phyloP scores from a whole-genome alignment of 1,140 invertebrate species.

The Anoplophora glabripennis region DNA sequence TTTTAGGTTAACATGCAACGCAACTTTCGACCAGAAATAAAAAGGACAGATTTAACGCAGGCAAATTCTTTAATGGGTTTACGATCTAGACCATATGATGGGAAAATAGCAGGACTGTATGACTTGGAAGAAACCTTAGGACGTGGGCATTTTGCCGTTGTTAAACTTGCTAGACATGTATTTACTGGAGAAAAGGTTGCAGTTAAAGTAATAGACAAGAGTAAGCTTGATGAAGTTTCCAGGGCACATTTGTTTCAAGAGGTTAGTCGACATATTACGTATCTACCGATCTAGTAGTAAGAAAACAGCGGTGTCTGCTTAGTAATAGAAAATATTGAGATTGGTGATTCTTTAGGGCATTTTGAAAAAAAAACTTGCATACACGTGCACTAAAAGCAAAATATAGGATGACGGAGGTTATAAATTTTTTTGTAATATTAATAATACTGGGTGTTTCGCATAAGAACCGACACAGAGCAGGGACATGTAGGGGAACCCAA shows the following conservation, averaged over 20 bases:
- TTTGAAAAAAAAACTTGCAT: no score
- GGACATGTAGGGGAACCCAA: no score
- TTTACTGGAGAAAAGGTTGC: conserved; percentile 99
- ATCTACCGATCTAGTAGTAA: no score
- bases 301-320: no score
- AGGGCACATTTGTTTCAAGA: conserved; percentile 96
- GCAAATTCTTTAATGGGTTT: conserved; percentile 8
- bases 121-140: conserved; percentile 94
- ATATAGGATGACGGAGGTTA: no score
- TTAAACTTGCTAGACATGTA: conserved; percentile 96
- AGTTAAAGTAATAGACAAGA: conserved; percentile 97
- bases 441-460: no score
- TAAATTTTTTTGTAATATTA: no score
- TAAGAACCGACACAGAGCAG: no score
- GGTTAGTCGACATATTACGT: conserved; percentile 51
- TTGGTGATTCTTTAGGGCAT: no score
- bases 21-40: conserved; percentile 21
- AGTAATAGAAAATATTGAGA: no score
- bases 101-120: conserved; percentile 95
- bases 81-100: conserved; percentile 60
- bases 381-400: no score
- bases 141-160: conserved; percentile 96
- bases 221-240: conserved; percentile 94
- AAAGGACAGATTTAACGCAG: conserved; percentile 6
- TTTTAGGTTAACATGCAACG: conserved; percentile 17